These are phyloP conservation scores for Barnardius zonarius DNA, from an alignment of 2,113 vertebrate genomes.

Conservation along the genomic window DNA sequence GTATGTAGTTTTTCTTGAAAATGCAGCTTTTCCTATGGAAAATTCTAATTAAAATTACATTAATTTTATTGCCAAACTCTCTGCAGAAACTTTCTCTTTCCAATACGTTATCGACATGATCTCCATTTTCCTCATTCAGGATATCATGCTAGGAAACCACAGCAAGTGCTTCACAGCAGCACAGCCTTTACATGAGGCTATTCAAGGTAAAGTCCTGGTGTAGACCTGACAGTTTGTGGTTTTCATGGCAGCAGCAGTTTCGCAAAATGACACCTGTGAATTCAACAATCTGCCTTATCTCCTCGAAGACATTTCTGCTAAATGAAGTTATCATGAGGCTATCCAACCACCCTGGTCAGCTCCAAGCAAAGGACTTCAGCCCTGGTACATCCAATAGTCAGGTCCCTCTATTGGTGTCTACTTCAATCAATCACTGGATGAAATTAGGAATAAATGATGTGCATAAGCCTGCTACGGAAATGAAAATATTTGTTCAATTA, in stretches of 20 bases:
- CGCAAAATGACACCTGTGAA: rapidly evolving
- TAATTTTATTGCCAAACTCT: not conserved
- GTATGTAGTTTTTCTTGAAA: not conserved
- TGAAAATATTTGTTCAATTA: not conserved
- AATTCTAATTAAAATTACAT: not conserved
- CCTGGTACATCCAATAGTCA: not conserved
- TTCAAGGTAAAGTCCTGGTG: not conserved
- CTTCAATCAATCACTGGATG: not conserved
- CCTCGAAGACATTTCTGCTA: not conserved
- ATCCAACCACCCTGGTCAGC: not conserved
- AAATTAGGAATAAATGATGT: not conserved
- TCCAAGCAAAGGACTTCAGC: not conserved
- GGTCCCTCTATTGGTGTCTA: not conserved
- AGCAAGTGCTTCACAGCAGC: not conserved
- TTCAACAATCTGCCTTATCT: not conserved
- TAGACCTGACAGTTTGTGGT: not conserved
- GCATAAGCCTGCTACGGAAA: not conserved
- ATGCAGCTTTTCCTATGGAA: not conserved
- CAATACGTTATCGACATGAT: rapidly evolving
- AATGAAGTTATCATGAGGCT: not conserved
- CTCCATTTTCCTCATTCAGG: not conserved
- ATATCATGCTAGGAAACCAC: not conserved
- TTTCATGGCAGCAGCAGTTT: not conserved
- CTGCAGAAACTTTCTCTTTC: not conserved
- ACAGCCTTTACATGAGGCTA: not conserved